phyloP scores from a whole-genome alignment of 2,113 vertebrate species.

The Peromyscus maniculatus region DNA sequence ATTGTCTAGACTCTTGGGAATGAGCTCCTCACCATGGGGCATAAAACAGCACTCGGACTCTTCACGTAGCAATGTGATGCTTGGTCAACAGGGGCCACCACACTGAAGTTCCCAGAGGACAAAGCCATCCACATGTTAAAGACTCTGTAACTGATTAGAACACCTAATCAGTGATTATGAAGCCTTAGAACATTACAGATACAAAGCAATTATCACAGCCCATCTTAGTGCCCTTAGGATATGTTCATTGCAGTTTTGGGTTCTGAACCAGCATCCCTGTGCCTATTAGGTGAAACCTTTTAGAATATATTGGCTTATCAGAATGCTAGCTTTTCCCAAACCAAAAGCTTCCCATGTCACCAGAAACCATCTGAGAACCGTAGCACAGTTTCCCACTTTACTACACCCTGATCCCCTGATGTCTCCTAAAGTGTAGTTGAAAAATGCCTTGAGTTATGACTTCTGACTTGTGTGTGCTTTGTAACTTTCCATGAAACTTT shows the following conservation, averaged over 20 bases:
- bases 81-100: neutral
- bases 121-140: too few relatives aligned
- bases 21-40: neutral
- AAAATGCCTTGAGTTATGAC: neutral
- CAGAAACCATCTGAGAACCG: neutral
- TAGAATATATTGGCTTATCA: too few relatives aligned
- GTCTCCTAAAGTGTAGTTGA: neutral
- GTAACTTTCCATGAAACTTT: neutral
- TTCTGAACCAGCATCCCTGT: too few relatives aligned
- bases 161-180: neutral
- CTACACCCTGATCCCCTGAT: neutral
- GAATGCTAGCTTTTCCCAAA: neutral
- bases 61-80: neutral
- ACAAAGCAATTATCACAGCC: neutral
- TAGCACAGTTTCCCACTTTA: neutral
- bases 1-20: neutral
- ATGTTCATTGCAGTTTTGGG: neutral
- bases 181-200: too few relatives aligned
- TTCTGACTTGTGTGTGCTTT: neutral
- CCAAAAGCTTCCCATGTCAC: neutral
- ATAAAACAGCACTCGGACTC: neutral
- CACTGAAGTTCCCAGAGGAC: neutral
- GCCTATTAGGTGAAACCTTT: neutral
- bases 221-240: neutral
- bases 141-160: neutral